Evolutionary conservation across 2,888 invertebrate genomes (phyloP), one percentile per base, ranked within the genome.

Genomic region (Polia nebulosa): DNA sequence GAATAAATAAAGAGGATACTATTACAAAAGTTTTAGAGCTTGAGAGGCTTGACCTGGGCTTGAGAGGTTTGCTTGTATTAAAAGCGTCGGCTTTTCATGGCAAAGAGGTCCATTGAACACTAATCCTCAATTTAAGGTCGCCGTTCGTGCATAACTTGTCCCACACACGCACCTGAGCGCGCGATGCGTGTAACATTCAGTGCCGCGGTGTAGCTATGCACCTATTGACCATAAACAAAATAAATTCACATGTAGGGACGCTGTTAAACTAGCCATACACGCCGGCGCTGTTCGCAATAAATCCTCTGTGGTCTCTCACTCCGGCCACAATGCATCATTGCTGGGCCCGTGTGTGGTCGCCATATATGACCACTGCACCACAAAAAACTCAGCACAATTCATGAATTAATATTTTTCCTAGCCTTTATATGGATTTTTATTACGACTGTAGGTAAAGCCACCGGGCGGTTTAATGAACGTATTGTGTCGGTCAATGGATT

Each of bases 201-300:
- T 55, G 71, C 69, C 63, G 66, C 67, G 61, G 62, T 78, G 80
- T 78, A 76, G 62, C 72, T 77, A 82, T 82, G 82, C 73, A 75
- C 79, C 78, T 83, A 86, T 84, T 85, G 85, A 78, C 87, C 87
- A 91, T 91, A 91, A 90, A 91, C 89, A 90, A 92, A 90, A 89
- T 90, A 87, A 88, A 89, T 89, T 84, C 86, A 80, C 88, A 81
- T 83, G 86, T 80, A 78, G 77, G 72, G 83, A 87, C 88, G 68
- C 63, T 85, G 86, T 79, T 89, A 84, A 81, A 85, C 87, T 74
- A 84, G 81, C 84, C 72, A 82, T 88, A 91, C 90, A 90, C 78
- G 85, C 61, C 55, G 70, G 56, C 66, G 67, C 76, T 79, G 83
- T 74, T 66, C 73, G 81, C 83, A 72, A 91, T 93, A 91, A 92